These are phyloP conservation scores for Amiota minor DNA, from an alignment of 2,888 invertebrate genomes.

Conservation along the genomic window DNA sequence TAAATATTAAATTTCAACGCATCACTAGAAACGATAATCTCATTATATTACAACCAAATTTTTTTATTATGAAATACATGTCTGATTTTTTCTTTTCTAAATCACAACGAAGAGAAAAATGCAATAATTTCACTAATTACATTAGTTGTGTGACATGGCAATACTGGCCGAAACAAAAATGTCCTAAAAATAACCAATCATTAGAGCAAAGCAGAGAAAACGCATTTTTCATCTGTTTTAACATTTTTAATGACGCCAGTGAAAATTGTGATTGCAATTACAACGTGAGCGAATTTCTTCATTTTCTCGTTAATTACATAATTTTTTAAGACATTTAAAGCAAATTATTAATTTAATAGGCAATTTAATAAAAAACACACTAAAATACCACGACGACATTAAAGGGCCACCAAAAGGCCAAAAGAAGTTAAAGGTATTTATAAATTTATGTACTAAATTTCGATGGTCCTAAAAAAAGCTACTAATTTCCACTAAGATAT, in stretches of 20 bases:
- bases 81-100: no score
- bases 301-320: not conserved
- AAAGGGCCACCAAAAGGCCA: not conserved
- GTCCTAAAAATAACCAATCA: not conserved
- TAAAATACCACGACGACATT: conserved; percentile 5
- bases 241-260: conserved; percentile 6
- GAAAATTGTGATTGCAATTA: not conserved
- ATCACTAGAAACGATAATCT: no score
- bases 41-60: no score
- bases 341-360: not conserved
- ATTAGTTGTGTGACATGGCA: conserved; percentile 9
- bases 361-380: not conserved
- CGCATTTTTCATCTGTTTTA: not conserved
- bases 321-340: not conserved
- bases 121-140: not conserved
- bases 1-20: no score
- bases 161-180: not conserved
- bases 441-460: conserved; percentile 10
- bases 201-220: not conserved
- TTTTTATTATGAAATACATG: no score
- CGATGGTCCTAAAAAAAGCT: conserved; percentile 40
- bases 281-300: not conserved
- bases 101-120: not conserved
- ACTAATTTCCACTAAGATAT: conserved; percentile 52
- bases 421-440: not conserved